Percentiles rank a stretch among this genome's conserved stretches.
Conservation (phyloP, 2,888 invertebrate species). For the Phasia obesa region DNA sequence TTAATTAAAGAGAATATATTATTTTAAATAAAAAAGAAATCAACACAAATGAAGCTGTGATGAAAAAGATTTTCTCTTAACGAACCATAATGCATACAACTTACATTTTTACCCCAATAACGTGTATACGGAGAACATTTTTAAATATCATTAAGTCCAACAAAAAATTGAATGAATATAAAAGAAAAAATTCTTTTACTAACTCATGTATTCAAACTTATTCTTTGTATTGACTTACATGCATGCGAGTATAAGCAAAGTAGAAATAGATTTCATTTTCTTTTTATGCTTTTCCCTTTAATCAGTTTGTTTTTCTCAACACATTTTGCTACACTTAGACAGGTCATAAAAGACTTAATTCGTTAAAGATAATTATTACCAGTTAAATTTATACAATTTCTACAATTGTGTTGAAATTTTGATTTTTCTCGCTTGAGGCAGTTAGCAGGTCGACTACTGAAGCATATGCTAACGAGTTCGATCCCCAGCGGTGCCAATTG, state of each 20-base stretch:
- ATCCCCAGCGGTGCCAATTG: no score
- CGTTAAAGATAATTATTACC: neutral
- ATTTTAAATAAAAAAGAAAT: no score
- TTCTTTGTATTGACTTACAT: neutral
- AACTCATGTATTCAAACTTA: constrained; percentile 26
- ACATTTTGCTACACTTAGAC: neutral
- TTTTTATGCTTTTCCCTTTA: neutral
- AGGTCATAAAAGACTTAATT: constrained; percentile 3
- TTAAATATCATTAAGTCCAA: no score
- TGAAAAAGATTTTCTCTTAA: constrained; percentile 10
- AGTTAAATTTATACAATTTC: no score
- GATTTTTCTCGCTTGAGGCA: no score
- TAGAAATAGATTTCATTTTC: constrained; percentile 20
- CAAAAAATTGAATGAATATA: constrained; percentile 28
- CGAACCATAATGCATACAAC: neutral
- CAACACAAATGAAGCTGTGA: no score
- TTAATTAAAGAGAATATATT: no score
- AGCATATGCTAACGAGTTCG: no score
- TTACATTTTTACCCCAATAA: constrained; percentile 34
- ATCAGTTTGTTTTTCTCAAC: neutral
- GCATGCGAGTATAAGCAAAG: neutral
- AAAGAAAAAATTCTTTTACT: no score
- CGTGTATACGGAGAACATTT: no score
- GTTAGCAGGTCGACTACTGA: no score
- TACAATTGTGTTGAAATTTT: no score